These are phyloP conservation scores for Parnassius mnemosyne DNA, from an alignment of 2,888 invertebrate species.

Conservation along the genomic window DNA sequence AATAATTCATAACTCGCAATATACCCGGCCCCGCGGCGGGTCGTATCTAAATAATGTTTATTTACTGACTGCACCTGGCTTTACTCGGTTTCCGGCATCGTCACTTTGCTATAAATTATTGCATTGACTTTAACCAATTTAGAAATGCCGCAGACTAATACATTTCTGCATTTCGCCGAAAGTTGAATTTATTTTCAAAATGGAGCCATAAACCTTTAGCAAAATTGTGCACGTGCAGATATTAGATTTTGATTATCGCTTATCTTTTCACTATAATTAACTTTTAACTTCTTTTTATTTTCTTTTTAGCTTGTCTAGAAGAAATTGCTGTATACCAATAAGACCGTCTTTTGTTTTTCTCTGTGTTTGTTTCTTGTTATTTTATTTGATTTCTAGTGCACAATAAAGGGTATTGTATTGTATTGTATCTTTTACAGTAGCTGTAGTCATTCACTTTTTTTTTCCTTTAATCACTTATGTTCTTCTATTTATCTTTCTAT, in stretches of 20 bases:
- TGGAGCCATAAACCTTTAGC: not conserved
- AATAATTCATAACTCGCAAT: slow-evolving; percentile 58
- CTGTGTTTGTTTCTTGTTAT: too few species aligned
- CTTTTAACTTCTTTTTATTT: too few species aligned
- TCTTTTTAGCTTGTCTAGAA: too few species aligned
- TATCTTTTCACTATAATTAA: too few species aligned
- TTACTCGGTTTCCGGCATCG: slow-evolving; percentile 19
- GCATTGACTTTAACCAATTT: slow-evolving; percentile 19
- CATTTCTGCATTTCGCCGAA: slow-evolving; percentile 7
- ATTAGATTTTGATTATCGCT: not conserved
- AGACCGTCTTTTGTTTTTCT: too few species aligned
- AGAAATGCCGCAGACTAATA: slow-evolving; percentile 1
- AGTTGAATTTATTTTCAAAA: slow-evolving; percentile 7
- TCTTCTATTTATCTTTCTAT: too few species aligned
- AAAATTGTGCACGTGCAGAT: not conserved
- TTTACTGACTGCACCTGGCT: slow-evolving; percentile 35
- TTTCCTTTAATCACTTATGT: too few species aligned
- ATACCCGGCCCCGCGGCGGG: slow-evolving; percentile 32
- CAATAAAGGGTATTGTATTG: too few species aligned
- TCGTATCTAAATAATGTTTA: slow-evolving; percentile 48
- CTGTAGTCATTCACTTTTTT: too few species aligned
- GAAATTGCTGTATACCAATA: too few species aligned
- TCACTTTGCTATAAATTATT: slow-evolving; percentile 22
- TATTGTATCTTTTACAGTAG: too few species aligned
- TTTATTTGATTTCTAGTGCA: too few species aligned